Evolutionary conservation across 35 echinoderm and acorn worm genomes (phyloP).

Genomic region (Diadema setosum): DNA sequence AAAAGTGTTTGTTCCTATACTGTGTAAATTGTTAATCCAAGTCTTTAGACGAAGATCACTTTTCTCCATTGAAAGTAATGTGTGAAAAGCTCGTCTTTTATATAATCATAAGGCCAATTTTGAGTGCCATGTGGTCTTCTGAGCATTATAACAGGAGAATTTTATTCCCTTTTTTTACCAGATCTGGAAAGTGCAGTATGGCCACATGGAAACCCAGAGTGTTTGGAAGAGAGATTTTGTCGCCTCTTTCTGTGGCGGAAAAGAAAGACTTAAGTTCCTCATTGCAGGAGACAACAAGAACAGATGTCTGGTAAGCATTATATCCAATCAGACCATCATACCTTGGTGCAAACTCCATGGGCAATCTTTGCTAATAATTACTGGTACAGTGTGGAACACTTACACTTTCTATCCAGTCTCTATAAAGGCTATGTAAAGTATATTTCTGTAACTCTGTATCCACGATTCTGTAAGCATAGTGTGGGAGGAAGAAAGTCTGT

Average conservation of each 20-base stretch:
- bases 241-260: slow-evolving; percentile 32
- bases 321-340: background rate
- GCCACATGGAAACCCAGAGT: background rate
- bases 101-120: background rate
- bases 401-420: no score
- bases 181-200: slow-evolving; percentile 65
- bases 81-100: background rate
- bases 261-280: slow-evolving; percentile 43
- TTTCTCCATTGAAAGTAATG: background rate
- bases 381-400: no score
- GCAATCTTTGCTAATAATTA: no score
- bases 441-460: no score
- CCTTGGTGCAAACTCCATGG: background rate
- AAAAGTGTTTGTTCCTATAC: background rate
- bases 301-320: slow-evolving; percentile 49
- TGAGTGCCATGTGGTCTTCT: background rate
- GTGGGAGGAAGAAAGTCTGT: no score
- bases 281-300: slow-evolving; percentile 48
- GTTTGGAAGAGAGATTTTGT: slow-evolving; percentile 69
- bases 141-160: background rate
- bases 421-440: no score
- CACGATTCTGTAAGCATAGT: no score
- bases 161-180: background rate
- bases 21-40: background rate
- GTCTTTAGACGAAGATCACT: background rate